Conservation (phyloP, 2,888 invertebrate species). For the Gymnoscelis rufifasciata region DNA sequence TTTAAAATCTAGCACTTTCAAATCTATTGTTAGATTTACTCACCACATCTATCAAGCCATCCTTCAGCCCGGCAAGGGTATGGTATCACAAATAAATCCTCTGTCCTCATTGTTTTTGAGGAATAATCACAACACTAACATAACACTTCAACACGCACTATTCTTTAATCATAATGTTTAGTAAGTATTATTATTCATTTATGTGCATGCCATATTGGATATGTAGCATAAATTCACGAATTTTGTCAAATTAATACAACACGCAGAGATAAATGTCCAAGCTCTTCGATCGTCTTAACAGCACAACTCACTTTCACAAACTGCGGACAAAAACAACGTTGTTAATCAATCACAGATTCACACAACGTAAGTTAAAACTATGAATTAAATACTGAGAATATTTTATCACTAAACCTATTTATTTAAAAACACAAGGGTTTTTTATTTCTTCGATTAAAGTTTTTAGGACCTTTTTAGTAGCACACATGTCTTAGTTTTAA, state of each 20-base stretch:
- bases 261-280: slow-evolving; percentile 26
- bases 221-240: slow-evolving; percentile 37
- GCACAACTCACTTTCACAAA: slow-evolving; percentile 65
- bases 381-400: background rate
- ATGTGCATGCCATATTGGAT: no score
- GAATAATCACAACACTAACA: slow-evolving; percentile 32
- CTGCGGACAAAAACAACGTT: slow-evolving; percentile 48
- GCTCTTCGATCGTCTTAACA: slow-evolving; percentile 38
- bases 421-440: no score
- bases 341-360: slow-evolving; percentile 38
- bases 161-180: slow-evolving; percentile 28
- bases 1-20: background rate
- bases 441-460: no score
- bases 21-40: slow-evolving; percentile 31
- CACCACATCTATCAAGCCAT: slow-evolving; percentile 72
- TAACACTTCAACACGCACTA: slow-evolving; percentile 1
- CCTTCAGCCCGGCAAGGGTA: slow-evolving; percentile 73
- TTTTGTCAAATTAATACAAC: slow-evolving; percentile 27
- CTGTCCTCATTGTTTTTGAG: slow-evolving; percentile 54
- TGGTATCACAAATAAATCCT: slow-evolving; percentile 54
- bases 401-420: no score
- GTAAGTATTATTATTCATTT: no score
- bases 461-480: no score
- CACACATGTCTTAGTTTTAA: no score
- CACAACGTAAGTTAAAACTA: no score